Evolutionary conservation across 2,113 vertebrate genomes (phyloP).

Genomic region (Zosterops lateralis): DNA sequence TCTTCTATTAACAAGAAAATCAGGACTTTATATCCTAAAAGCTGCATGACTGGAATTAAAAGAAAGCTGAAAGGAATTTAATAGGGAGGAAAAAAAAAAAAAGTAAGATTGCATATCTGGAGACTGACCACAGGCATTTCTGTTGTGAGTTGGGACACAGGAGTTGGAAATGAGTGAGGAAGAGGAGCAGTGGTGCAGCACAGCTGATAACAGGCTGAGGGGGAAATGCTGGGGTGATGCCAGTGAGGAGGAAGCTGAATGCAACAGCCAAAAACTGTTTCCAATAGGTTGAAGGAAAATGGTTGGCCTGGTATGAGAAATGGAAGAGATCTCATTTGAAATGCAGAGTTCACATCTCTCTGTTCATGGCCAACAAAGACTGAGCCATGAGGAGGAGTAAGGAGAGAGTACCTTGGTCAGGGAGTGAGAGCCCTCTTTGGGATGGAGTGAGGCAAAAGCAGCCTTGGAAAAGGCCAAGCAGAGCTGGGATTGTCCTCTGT

Average conservation of each 20-base stretch:
- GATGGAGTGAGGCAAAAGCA: background rate
- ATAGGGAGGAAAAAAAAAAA: background rate
- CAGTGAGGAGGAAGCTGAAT: background rate
- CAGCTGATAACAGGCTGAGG: background rate
- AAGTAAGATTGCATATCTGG: background rate
- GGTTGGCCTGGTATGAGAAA: background rate
- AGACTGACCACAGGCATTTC: background rate
- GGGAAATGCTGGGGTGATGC: background rate
- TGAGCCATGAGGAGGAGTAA: background rate
- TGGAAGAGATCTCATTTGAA: background rate
- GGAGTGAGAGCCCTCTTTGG: background rate
- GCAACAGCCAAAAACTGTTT: background rate
- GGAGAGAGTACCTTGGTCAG: background rate
- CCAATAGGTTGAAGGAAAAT: background rate
- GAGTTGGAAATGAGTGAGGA: background rate
- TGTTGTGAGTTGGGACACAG: fast-evolving
- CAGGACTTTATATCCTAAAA: background rate
- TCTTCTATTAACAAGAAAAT: background rate
- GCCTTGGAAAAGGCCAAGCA: background rate
- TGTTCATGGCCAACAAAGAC: background rate
- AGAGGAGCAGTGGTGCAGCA: background rate
- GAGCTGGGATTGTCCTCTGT: background rate
- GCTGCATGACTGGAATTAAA: background rate
- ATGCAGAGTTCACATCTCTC: background rate
- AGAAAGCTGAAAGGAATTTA: background rate